A percentile compares a stretch with the other conserved stretches of the same genome.
Conservation (phyloP, 2,888 invertebrate genomes). For the Microctonus hyperodae region DNA sequence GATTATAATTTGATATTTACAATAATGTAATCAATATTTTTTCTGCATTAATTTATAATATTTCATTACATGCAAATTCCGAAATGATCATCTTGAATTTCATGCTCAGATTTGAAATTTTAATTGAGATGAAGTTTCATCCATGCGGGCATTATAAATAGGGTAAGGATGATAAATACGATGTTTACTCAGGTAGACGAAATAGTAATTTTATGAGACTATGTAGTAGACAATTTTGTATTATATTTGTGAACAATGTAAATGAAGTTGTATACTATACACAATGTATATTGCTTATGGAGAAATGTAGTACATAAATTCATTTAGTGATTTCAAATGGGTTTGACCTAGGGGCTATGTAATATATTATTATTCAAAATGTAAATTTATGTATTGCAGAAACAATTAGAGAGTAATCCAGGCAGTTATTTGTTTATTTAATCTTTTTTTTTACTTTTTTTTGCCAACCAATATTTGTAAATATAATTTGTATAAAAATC, state of each 20-base stretch:
- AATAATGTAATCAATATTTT: neutral
- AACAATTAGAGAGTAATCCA: neutral
- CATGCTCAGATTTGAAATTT: neutral
- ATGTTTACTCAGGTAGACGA: neutral
- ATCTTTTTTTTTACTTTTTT: neutral
- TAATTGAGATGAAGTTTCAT: neutral
- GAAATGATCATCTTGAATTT: neutral
- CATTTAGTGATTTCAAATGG: too few relatives aligned
- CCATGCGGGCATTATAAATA: too few relatives aligned
- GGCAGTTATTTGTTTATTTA: neutral
- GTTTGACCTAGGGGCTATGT: neutral
- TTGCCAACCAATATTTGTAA: neutral
- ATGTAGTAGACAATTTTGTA: neutral
- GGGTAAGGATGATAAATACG: neutral
- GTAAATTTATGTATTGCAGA: too few relatives aligned
- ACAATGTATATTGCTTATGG: neutral
- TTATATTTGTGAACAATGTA: neutral
- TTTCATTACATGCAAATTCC: neutral
- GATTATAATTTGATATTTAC: conserved; percentile 17
- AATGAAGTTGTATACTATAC: neutral
- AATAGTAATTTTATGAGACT: neutral
- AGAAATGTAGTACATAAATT: too few relatives aligned
- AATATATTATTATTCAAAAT: too few relatives aligned
- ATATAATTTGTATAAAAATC: conserved; percentile 5
- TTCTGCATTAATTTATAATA: neutral